Conservation (phyloP, 1,140 invertebrate genomes). For the Propsilocerus akamusi region DNA sequence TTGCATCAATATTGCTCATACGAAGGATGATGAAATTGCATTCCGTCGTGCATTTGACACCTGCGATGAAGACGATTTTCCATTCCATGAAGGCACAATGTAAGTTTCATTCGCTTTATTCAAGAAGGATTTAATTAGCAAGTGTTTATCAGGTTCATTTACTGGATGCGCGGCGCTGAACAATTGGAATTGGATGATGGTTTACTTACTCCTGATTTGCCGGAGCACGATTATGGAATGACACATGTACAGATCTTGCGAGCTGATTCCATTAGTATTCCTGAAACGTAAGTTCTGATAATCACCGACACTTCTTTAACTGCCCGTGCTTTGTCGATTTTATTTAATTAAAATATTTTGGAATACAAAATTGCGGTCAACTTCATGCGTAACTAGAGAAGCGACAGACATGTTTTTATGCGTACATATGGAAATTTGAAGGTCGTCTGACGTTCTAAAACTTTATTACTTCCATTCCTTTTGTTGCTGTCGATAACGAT, state of each 20-base stretch:
- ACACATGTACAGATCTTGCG: slow-evolving; percentile 21
- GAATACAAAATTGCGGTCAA: no score
- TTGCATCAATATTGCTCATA: slow-evolving; percentile 44
- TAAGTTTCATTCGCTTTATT: no score
- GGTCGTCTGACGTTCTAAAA: no score
- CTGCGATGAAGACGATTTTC: slow-evolving; percentile 75
- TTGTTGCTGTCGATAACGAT: not conserved
- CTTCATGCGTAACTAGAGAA: no score
- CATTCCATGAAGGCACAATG: slow-evolving; percentile 44
- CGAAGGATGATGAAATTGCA: slow-evolving; percentile 38
- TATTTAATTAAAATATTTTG: no score
- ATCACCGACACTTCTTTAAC: not conserved
- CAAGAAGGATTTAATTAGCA: no score
- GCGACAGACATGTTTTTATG: no score
- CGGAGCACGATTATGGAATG: slow-evolving; percentile 15
- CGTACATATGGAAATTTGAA: no score
- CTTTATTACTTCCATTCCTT: no score
- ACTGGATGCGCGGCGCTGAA: slow-evolving; percentile 37
- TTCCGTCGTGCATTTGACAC: slow-evolving; percentile 78
- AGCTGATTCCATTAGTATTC: slow-evolving; percentile 22
- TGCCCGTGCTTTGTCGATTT: not conserved
- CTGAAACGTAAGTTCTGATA: slow-evolving; percentile 23
- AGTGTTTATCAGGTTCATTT: no score
- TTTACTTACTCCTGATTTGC: slow-evolving; percentile 20
- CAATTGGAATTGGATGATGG: slow-evolving; percentile 24